A percentile compares a stretch with the other conserved stretches of the same genome.
phyloP scores from a whole-genome alignment of 2,797 vertebrate species.

The Clarias platycephalus region DNA sequence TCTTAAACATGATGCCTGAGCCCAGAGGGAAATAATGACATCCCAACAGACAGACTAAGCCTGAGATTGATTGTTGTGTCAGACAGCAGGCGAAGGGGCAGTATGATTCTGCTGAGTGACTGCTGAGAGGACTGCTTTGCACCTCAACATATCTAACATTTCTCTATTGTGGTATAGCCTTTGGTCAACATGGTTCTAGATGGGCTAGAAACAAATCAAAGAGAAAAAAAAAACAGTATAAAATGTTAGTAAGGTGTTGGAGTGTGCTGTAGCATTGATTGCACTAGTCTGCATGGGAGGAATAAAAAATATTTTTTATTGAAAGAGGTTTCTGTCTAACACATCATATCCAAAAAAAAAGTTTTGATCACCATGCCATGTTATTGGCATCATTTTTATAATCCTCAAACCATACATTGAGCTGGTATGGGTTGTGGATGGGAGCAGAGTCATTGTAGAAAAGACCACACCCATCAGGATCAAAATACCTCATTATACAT shows the following conservation, averaged over 20 bases:
- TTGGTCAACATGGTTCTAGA: not conserved
- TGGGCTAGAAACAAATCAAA: not conserved
- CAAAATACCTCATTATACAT: not conserved
- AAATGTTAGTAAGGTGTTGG: not conserved
- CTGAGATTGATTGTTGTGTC: constrained; percentile 67
- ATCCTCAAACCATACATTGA: not conserved
- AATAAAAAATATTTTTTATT: not conserved
- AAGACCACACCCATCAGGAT: not conserved
- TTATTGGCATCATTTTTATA: not conserved
- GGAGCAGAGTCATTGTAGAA: not conserved
- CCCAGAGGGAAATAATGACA: constrained; percentile 66
- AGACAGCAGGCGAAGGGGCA: constrained; percentile 15
- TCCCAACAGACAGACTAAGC: constrained; percentile 65
- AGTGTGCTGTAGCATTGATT: not conserved
- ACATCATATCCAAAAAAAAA: not conserved
- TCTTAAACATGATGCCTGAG: constrained; percentile 59
- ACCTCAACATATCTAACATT: not conserved
- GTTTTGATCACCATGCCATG: not conserved
- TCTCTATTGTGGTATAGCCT: not conserved
- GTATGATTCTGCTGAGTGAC: constrained; percentile 41
- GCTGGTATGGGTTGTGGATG: not conserved
- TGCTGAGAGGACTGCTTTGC: not conserved
- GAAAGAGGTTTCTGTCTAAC: not conserved
- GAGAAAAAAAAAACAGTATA: not conserved
- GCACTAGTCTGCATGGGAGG: not conserved